phyloP scores from a whole-genome alignment of 2,888 invertebrate genomes.

The Heliconius sara region DNA sequence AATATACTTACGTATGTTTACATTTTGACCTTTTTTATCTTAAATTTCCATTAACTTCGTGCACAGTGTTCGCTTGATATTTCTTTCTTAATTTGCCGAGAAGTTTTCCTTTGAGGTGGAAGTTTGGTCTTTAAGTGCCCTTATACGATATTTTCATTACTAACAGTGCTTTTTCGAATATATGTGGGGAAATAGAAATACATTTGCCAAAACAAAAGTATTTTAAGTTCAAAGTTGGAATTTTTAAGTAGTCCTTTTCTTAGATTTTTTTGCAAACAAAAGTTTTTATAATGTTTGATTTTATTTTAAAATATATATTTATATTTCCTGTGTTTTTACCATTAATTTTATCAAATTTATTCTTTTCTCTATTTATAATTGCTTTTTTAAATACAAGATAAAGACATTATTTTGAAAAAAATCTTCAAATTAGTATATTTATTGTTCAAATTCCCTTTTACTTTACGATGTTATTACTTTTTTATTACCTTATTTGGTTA shows the following conservation, averaged over 20 bases:
- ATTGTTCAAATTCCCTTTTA: constrained; percentile 4
- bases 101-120: constrained; percentile 64
- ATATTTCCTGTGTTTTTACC: background rate
- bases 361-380: background rate
- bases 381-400: background rate
- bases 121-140: constrained; percentile 64
- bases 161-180: constrained; percentile 19
- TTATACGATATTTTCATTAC: constrained; percentile 65
- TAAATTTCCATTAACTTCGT: constrained; percentile 50
- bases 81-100: constrained; percentile 73
- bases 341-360: background rate
- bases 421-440: background rate
- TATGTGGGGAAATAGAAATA: constrained; percentile 20
- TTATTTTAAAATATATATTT: no score
- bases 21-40: constrained; percentile 50
- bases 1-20: constrained; percentile 26
- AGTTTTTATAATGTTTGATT: no score
- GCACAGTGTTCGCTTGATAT: constrained; percentile 50
- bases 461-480: constrained; percentile 17
- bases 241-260: background rate
- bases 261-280: background rate
- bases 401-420: background rate
- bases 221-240: constrained; percentile 13
- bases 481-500: constrained; percentile 24
- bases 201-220: constrained; percentile 14